phyloP scores from a whole-genome alignment of 2,113 vertebrate genomes.

The Saccopteryx leptura region DNA sequence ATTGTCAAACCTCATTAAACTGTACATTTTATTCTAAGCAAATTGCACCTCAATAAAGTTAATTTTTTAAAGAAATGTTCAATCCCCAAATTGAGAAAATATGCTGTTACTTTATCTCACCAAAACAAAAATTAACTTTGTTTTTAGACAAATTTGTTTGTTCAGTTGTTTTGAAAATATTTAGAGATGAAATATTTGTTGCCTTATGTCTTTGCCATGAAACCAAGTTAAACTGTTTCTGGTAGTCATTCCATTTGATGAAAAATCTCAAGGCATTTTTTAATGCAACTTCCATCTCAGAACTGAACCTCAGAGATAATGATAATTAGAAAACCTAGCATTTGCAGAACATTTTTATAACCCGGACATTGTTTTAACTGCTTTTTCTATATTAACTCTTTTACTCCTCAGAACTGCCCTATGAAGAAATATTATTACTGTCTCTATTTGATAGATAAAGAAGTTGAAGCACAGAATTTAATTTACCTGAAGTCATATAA shows the following conservation, averaged over 20 bases:
- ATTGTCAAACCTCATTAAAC: slow-evolving; percentile 8
- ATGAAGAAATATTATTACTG: not conserved
- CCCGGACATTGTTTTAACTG: not conserved
- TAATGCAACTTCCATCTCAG: not conserved
- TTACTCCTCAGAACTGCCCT: not conserved
- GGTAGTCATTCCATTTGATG: not conserved
- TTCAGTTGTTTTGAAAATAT: slow-evolving; percentile 45
- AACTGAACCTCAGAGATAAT: slow-evolving; percentile 39
- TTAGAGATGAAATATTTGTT: not conserved
- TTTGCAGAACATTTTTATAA: not conserved
- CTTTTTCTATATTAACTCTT: not conserved
- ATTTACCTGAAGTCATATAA: slow-evolving; percentile 2
- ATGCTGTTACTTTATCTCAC: not conserved
- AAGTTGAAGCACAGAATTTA: not conserved
- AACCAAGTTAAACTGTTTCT: slow-evolving; percentile 16
- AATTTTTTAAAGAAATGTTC: not conserved
- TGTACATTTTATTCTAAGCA: slow-evolving; percentile 37
- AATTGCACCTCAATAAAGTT: not conserved
- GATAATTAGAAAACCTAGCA: slow-evolving; percentile 5
- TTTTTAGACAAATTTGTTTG: slow-evolving; percentile 21
- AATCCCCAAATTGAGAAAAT: not conserved
- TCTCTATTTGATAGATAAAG: not conserved
- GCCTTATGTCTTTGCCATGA: slow-evolving; percentile 21
- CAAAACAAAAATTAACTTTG: slow-evolving; percentile 56
- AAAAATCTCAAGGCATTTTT: slow-evolving; percentile 38